A percentile compares a stretch with the other conserved stretches of the same genome.
phyloP scores from a whole-genome alignment of 2,797 vertebrate genomes.

The Spheniscus humboldti region DNA sequence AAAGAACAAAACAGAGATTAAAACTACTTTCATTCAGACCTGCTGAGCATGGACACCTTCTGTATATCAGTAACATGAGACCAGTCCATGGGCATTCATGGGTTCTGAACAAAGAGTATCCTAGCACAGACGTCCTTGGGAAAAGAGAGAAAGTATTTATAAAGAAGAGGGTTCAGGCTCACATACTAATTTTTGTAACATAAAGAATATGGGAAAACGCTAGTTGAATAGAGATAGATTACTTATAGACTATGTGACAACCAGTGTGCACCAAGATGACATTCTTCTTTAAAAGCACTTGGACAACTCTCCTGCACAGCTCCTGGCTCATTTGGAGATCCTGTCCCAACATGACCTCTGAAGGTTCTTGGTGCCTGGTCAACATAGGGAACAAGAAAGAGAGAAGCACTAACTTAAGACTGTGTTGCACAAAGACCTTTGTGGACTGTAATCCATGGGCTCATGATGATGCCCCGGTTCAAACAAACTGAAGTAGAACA shows the following conservation, averaged over 20 bases:
- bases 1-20: not conserved
- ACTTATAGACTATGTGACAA: not conserved
- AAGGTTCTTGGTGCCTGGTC: not conserved
- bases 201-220: not conserved
- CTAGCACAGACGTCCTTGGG: not conserved
- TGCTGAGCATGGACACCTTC: not conserved
- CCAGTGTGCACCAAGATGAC: not conserved
- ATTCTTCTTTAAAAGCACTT: not conserved
- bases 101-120: not conserved
- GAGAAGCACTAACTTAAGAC: not conserved
- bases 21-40: not conserved
- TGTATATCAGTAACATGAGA: not conserved
- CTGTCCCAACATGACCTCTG: not conserved
- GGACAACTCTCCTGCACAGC: not conserved
- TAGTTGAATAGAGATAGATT: not conserved
- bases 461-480: not conserved
- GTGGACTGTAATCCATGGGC: not conserved
- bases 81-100: not conserved
- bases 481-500: not conserved
- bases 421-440: not conserved
- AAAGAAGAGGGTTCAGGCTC: not conserved
- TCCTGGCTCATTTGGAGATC: not conserved
- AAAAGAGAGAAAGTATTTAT: not conserved
- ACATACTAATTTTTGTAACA: not conserved
- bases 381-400: not conserved